Base-by-base conservation (phyloP, 92 coral and sea anemone genomes). In the Palythoa heliodiscus region DNA sequence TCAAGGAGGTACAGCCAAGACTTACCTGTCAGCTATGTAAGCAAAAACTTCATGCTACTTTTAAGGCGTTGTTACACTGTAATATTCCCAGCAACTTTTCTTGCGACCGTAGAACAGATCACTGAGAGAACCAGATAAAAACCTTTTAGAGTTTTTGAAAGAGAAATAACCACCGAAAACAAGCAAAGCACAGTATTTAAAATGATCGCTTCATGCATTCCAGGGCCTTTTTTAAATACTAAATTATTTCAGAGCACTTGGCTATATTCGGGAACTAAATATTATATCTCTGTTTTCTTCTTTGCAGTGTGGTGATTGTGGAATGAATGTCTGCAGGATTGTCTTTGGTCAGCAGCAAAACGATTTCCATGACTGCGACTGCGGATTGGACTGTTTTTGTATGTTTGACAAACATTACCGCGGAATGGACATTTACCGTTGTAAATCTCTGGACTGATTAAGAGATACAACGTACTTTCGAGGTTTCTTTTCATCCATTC, bases 21-120 rank as follows among this genome's bases (percentile, higher is more conserved):
- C 16, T 69, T 69, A 69, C 73, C 73, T 12, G 47, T 69, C 40
- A 69, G 73, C 19, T 69, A 69, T 29, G 73, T 69, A 69, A 69
- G 73, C 13, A 69, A 4, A 69, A 24, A 11, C 11, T 15, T 64
- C 11, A 64, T n/a, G n/a, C n/a, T n/a, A n/a, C n/a, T n/a, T n/a
- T n/a, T n/a, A n/a, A n/a, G n/a, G n/a, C n/a, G n/a, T n/a, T n/a
- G n/a, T n/a, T n/a, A n/a, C n/a, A n/a, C n/a, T n/a, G n/a, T n/a
- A n/a, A n/a, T n/a, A n/a, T n/a, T n/a, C n/a, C n/a, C n/a, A n/a
- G n/a, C n/a, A n/a, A n/a, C n/a, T n/a, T n/a, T n/a, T n/a, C n/a
- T n/a, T n/a, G n/a, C n/a, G n/a, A n/a, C n/a, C n/a, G n/a, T n/a
- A 29, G 35, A 0, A 29, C 1, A 29, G 35, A 0, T 29, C 35